Conservation (phyloP, 2,113 vertebrate genomes). For the Oceanites oceanicus region DNA sequence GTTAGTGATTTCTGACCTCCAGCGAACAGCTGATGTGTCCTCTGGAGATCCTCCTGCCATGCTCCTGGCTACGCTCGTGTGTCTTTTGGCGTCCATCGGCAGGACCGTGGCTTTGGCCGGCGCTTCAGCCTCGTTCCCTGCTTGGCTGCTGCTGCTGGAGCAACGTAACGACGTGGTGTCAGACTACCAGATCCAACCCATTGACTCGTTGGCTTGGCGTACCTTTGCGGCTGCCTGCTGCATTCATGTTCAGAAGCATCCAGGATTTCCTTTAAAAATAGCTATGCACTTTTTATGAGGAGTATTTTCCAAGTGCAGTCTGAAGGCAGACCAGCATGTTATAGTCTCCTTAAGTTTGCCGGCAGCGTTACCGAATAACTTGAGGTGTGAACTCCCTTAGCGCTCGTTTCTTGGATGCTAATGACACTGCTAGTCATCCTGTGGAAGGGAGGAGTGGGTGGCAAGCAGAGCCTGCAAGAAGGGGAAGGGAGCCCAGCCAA, state of each 20-base stretch:
- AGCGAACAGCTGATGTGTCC: neutral
- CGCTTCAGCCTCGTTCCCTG: neutral
- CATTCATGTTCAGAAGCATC: neutral
- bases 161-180: neutral
- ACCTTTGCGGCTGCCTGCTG: neutral
- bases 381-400: slow-evolving; percentile 5
- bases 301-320: neutral
- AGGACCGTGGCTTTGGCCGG: slow-evolving; percentile 16
- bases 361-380: neutral
- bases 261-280: slow-evolving; percentile 58
- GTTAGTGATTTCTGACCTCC: neutral
- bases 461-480: neutral
- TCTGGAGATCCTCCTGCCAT: neutral
- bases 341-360: neutral
- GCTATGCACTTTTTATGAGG: neutral
- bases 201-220: neutral
- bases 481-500: neutral
- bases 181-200: neutral
- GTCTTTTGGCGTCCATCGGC: neutral
- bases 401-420: neutral
- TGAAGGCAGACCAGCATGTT: neutral
- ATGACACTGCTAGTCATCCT: neutral
- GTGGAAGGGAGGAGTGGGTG: neutral
- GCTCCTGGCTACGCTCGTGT: neutral
- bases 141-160: neutral